A percentile compares a stretch with the other conserved stretches of the same genome.
Evolutionary conservation across 1,140 invertebrate genomes (phyloP).

Genomic region (Drosophila teissieri): DNA sequence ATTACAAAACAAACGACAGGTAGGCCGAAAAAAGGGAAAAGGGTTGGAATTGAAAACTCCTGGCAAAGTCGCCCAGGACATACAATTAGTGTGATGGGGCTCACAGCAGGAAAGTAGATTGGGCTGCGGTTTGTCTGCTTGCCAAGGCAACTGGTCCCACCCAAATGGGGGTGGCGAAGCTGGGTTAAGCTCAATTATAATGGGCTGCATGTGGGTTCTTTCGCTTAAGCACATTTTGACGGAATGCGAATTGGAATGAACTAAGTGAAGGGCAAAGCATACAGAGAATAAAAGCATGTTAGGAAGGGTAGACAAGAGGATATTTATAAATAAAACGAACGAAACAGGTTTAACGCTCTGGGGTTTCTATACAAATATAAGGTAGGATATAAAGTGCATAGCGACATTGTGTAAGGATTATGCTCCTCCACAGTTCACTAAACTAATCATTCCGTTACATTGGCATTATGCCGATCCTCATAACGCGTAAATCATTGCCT

Average conservation of each 20-base stretch:
- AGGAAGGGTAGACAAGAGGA: not conserved
- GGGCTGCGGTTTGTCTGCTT: slow-evolving; percentile 57
- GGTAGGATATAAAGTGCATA: too few species aligned
- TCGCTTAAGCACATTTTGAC: slow-evolving; percentile 38
- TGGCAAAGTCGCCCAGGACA: slow-evolving; percentile 43
- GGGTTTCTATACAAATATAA: not conserved
- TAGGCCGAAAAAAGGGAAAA: slow-evolving; percentile 36
- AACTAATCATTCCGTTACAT: not conserved
- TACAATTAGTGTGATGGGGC: slow-evolving; percentile 61
- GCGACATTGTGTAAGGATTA: not conserved
- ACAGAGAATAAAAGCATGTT: not conserved
- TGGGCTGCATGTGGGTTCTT: slow-evolving; percentile 31
- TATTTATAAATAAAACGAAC: not conserved
- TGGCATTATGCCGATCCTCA: not conserved
- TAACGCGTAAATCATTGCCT: not conserved
- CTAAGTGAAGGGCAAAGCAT: not conserved
- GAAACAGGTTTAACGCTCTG: not conserved
- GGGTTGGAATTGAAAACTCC: slow-evolving; percentile 15
- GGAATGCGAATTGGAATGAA: slow-evolving; percentile 34
- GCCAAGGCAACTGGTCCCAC: slow-evolving; percentile 35
- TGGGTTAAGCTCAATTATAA: slow-evolving; percentile 49
- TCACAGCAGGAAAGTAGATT: slow-evolving; percentile 55
- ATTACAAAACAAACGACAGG: slow-evolving; percentile 78
- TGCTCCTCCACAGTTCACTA: not conserved
- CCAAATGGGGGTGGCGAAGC: slow-evolving; percentile 1